phyloP scores from a whole-genome alignment of 2,888 invertebrate species.

The Oscheius sp. region DNA sequence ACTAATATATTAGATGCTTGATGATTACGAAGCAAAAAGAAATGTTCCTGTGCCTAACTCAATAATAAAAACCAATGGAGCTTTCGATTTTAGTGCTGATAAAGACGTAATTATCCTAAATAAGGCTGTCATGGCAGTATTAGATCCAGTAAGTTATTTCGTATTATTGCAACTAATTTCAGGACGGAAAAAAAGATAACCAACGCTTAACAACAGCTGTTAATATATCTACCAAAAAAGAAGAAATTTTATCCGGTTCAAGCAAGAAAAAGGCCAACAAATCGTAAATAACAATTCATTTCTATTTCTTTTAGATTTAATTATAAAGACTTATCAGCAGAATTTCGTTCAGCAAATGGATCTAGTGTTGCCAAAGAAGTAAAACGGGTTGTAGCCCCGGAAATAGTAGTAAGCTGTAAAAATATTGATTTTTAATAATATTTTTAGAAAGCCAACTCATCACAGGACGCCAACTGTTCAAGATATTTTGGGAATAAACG shows the following conservation, averaged over 20 bases:
- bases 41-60: neutral
- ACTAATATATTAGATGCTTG: slow-evolving; percentile 1
- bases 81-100: slow-evolving; percentile 25
- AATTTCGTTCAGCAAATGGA: neutral
- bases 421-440: too few relatives aligned
- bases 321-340: neutral
- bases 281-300: neutral
- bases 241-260: neutral
- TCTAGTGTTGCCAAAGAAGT: neutral
- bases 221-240: neutral
- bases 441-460: neutral
- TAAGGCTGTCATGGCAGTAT: slow-evolving; percentile 18
- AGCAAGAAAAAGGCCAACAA: neutral
- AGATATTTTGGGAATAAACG: slow-evolving; percentile 2
- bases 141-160: slow-evolving; percentile 27
- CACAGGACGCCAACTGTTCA: neutral
- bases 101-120: slow-evolving; percentile 3
- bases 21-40: slow-evolving; percentile 15
- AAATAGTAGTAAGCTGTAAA: neutral
- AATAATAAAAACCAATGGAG: slow-evolving; percentile 14
- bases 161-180: neutral
- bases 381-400: neutral
- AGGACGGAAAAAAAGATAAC: slow-evolving; percentile 17
- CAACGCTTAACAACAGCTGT: too few relatives aligned
- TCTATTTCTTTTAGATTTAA: neutral